These are phyloP conservation scores for Latheticus oryzae DNA, from an alignment of 2,888 invertebrate species.

Conservation along the genomic window DNA sequence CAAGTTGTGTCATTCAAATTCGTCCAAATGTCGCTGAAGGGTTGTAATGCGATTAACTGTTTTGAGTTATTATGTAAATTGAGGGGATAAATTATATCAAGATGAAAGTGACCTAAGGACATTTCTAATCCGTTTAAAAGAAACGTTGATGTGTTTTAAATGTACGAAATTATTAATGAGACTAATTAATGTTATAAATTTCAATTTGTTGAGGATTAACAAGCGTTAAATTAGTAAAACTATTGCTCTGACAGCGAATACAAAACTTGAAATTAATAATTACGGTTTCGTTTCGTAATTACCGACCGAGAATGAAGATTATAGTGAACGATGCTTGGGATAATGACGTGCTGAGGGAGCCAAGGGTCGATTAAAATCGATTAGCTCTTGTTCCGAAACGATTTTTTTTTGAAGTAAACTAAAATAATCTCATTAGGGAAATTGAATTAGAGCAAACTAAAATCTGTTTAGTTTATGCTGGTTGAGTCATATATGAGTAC, in stretches of 20 bases:
- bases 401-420: no score
- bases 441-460: no score
- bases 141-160: slow-evolving; percentile 23
- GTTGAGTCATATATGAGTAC: no score
- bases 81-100: slow-evolving; percentile 9
- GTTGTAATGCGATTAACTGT: slow-evolving; percentile 7
- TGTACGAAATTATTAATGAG: slow-evolving; percentile 30
- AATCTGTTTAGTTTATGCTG: no score
- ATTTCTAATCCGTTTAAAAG: slow-evolving; percentile 18
- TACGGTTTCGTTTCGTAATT: slow-evolving; percentile 22
- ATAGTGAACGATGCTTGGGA: slow-evolving; percentile 2
- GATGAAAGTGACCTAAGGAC: slow-evolving; percentile 1
- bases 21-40: slow-evolving; percentile 24
- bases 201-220: slow-evolving; percentile 36
- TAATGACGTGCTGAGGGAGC: slow-evolving; percentile 20
- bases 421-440: no score
- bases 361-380: slow-evolving; percentile 13
- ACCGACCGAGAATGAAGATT: slow-evolving; percentile 9
- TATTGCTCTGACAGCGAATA: slow-evolving; percentile 30
- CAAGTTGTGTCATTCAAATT: not conserved
- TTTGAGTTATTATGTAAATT: slow-evolving; percentile 15
- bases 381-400: not conserved
- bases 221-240: slow-evolving; percentile 39
- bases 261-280: slow-evolving; percentile 36
- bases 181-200: slow-evolving; percentile 36